Percentiles rank a stretch among this genome's conserved stretches.
Conservation (phyloP, 2,797 vertebrate species). For the Acropternis orthonyx region DNA sequence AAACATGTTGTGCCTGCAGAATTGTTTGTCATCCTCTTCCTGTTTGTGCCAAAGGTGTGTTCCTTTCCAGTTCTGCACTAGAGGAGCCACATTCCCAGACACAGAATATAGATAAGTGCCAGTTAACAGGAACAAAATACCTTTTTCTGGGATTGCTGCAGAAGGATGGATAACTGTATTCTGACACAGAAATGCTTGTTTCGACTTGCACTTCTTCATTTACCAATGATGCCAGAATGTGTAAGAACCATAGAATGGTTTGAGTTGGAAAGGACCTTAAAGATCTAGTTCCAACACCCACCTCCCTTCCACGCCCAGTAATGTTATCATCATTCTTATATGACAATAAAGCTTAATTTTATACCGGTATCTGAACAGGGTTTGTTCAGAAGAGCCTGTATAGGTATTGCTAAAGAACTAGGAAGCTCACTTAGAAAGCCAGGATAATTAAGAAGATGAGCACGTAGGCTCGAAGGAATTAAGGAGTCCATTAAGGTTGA, state of each 20-base stretch:
- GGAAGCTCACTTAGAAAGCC: background rate
- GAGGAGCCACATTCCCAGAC: background rate
- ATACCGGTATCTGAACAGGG: background rate
- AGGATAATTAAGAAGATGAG: background rate
- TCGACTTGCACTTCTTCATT: background rate
- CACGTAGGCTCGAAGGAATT: background rate
- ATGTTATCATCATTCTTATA: background rate
- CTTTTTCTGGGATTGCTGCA: background rate
- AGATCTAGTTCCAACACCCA: background rate
- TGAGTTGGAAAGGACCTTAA: background rate
- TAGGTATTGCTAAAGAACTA: background rate
- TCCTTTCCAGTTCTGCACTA: background rate
- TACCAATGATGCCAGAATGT: background rate
- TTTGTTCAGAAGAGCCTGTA: background rate
- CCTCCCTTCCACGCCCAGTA: too few relatives aligned
- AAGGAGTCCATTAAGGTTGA: background rate
- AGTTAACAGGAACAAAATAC: background rate
- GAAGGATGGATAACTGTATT: background rate
- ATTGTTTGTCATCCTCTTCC: background rate
- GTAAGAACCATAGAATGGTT: background rate
- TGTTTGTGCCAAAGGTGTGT: background rate
- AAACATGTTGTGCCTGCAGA: fast-evolving
- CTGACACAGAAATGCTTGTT: background rate
- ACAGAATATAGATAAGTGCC: background rate
- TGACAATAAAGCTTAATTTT: background rate